Base-by-base conservation (phyloP, 2,797 vertebrate genomes). In the Melanotaenia pygmaea region DNA sequence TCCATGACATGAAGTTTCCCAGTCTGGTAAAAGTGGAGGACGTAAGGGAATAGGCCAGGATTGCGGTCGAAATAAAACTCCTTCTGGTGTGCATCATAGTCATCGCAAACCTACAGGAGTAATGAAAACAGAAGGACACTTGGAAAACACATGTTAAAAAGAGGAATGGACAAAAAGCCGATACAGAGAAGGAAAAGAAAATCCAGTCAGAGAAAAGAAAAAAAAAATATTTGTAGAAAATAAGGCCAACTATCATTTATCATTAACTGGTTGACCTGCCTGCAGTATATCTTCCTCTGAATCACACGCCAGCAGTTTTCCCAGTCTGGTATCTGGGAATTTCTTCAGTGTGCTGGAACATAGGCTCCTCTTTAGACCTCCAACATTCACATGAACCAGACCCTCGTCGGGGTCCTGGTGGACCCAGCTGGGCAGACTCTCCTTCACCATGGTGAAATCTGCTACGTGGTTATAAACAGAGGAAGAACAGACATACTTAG, bases 11-110 rank as follows among this genome's bases (percentile, higher is more conserved):
- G 98, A 67, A 99, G 95, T 88, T 96, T 98, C 6, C 98, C 98
- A 0, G 98, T 99, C 91, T 97, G 96, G 89, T 99, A 99, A 85
- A 99, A 99, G 85, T 99, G 96, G 22, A 99, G 95, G 51, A 99
- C 95, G 0, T 97, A 96, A 4, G 96, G 96, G 76, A 99, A 99
- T 76, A 99, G 95, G 0, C 96, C 93, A 0, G 98, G 98, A 80
- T 98, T 98, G 57, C 98, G 88, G 67, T 99, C 98, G 0, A 99
- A 99, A 85, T 99, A 99, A 94, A 98, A 99, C 90, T 99, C 98
- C 81, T 94, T 93, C 77, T 95, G 93, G 0, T 94, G 95, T 62
- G 96, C 95, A 0, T 99, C 98, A 1, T 99, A 99, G 93, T 99
- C 98, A 45, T 99, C 98, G 12, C 98, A 99, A 79, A 99, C 94